These are phyloP conservation scores for Sialia sialis DNA, from an alignment of 2,113 vertebrate species.

Conservation along the genomic window DNA sequence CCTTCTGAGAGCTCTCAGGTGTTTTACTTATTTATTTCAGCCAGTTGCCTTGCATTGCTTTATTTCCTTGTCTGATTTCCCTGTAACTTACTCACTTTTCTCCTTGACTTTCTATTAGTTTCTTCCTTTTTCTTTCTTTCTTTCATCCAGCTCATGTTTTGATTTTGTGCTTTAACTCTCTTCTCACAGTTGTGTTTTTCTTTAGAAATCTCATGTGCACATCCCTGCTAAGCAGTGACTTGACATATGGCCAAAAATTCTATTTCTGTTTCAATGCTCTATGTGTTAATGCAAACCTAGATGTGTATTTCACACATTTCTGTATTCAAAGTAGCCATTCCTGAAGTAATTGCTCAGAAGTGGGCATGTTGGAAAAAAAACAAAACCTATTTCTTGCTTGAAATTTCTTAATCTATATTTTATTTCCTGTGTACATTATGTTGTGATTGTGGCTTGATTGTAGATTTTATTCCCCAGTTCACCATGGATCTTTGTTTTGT, in stretches of 20 bases:
- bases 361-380: background rate
- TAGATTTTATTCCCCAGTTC: background rate
- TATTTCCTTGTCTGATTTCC: background rate
- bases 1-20: background rate
- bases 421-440: background rate
- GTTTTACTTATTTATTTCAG: background rate
- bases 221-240: background rate
- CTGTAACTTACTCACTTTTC: background rate
- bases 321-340: background rate
- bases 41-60: background rate
- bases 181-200: background rate
- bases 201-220: background rate
- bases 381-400: background rate
- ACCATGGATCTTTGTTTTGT: background rate
- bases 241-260: background rate
- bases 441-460: background rate
- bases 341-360: background rate
- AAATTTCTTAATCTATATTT: background rate
- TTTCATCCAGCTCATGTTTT: background rate
- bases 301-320: background rate
- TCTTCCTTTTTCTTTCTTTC: background rate
- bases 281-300: background rate
- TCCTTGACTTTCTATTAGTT: background rate
- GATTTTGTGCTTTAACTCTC: background rate
- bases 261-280: background rate